Evolutionary conservation across 2,113 vertebrate genomes (phyloP), one percentile per base, ranked within the genome.

Genomic region (Piprites chloris): DNA sequence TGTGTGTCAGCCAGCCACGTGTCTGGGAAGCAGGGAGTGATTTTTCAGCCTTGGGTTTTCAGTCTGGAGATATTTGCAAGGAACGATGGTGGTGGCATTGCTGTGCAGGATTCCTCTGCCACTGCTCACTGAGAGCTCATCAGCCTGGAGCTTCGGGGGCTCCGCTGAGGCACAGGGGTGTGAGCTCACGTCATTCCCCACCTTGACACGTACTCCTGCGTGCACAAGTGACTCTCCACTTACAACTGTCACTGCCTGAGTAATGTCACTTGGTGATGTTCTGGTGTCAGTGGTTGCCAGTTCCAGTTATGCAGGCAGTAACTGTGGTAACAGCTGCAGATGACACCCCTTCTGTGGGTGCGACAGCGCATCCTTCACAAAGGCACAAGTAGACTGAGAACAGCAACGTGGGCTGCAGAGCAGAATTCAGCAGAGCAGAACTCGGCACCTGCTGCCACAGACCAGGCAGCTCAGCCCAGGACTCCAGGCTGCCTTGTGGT

Each of bases 381-480:
- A 82, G 82, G 69, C 74, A 79, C 62, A 78, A 59, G 66, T 16
- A 90, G 88, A 39, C 22, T 46, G 71, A 47, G 76, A 95, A 78
- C 52, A 82, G 56, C 1, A 0, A 74, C 0, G 8, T 90, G 61
- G 55, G 80, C 52, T 92, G 92, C 35, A 63, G 53, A 79, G 39
- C 61, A 82, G 22, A n/a, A 27, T 8, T 14, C n/a, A 9, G 56
- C n/a, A 56, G 20, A 50, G 53, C 44, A 77, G 37, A 50, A 62
- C 66, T 35, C 56, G 55, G 32, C 56, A 56, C 52, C 42, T 87
- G 55, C 42, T 63, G 52, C n/a, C 7, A 17, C 61, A 63, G 32
- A 69, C 58, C 13, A 28, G 50, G 55, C 76, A 69, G 32, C 41
- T 87, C 59, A 91, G 65, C 27, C 24, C 50, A 47, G 35, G 27